A percentile compares a stretch with the other conserved stretches of the same genome.
Conservation (phyloP, 2,113 vertebrate genomes). For the Crotalus helleri region DNA sequence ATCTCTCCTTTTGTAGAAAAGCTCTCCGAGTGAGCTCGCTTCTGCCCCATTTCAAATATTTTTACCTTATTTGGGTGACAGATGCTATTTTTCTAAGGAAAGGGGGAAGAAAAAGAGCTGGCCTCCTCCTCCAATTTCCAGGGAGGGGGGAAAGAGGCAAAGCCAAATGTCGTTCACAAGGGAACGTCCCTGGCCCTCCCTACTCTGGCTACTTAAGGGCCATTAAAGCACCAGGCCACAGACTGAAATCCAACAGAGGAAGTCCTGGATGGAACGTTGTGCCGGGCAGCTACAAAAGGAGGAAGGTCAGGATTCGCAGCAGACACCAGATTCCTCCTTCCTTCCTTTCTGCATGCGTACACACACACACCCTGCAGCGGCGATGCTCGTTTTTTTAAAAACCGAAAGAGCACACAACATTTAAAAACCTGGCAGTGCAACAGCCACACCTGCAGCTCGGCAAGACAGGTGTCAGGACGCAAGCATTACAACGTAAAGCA, state of each 20-base stretch:
- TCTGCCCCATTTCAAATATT: slow-evolving; percentile 82
- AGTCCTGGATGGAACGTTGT: not conserved
- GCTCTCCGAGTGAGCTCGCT: slow-evolving; percentile 59
- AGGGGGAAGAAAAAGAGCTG: slow-evolving; percentile 60
- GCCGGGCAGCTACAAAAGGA: not conserved
- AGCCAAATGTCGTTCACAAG: slow-evolving; percentile 14
- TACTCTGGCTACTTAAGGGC: not conserved
- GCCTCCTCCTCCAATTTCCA: slow-evolving; percentile 40
- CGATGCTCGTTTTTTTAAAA: not conserved
- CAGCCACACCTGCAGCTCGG: not conserved
- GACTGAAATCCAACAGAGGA: not conserved
- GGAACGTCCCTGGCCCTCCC: slow-evolving; percentile 7
- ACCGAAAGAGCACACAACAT: not conserved
- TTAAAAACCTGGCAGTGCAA: not conserved
- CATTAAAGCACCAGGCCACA: not conserved
- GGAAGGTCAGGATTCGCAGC: not conserved
- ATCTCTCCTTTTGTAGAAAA: slow-evolving; percentile 71
- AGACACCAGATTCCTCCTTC: not conserved
- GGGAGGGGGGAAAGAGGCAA: not conserved
- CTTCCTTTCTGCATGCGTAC: no score
- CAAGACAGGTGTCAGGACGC: not conserved
- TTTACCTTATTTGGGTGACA: slow-evolving; percentile 87
- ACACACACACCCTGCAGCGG: not conserved
- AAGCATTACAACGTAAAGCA: not conserved
- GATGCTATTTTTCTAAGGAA: slow-evolving; percentile 86